Percentiles rank a stretch among this genome's conserved stretches.
Conservation (phyloP, 1,140 invertebrate species). For the Leptoteleia sp. region DNA sequence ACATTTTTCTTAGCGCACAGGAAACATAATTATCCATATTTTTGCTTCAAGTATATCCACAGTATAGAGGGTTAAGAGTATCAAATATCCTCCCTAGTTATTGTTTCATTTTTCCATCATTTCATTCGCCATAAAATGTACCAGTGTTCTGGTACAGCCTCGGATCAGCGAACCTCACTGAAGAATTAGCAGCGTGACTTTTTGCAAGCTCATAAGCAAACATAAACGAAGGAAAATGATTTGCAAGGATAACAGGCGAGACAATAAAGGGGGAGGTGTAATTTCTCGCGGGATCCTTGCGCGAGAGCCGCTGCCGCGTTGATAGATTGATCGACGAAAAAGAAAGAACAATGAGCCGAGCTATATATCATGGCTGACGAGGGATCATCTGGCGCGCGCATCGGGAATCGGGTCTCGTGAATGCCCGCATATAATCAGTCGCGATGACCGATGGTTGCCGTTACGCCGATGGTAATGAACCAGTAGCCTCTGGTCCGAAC, state of each 20-base stretch:
- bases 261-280: conserved; percentile 32
- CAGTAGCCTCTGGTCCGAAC: conserved; percentile 60
- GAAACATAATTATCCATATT: too few species aligned
- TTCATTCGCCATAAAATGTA: too few species aligned
- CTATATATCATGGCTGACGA: conserved; percentile 46
- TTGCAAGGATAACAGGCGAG: conserved; percentile 7
- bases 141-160: too few species aligned
- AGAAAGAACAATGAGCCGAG: conserved; percentile 46
- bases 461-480: conserved; percentile 66
- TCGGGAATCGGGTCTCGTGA: conserved; percentile 37
- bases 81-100: too few species aligned
- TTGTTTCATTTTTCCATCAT: too few species aligned
- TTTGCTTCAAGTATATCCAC: too few species aligned
- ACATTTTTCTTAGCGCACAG: too few species aligned
- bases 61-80: too few species aligned
- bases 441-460: conserved; percentile 65
- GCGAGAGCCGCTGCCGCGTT: conserved; percentile 21
- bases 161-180: too few species aligned
- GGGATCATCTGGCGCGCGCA: conserved; percentile 41
- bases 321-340: conserved; percentile 56
- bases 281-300: conserved; percentile 33
- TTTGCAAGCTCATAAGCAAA: too few species aligned
- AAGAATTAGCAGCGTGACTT: too few species aligned
- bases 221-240: neutral
- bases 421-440: conserved; percentile 60